Evolutionary conservation across 2,113 vertebrate genomes (phyloP), one percentile per base, ranked within the genome.

Genomic region (Phalacrocorax pelagicus): DNA sequence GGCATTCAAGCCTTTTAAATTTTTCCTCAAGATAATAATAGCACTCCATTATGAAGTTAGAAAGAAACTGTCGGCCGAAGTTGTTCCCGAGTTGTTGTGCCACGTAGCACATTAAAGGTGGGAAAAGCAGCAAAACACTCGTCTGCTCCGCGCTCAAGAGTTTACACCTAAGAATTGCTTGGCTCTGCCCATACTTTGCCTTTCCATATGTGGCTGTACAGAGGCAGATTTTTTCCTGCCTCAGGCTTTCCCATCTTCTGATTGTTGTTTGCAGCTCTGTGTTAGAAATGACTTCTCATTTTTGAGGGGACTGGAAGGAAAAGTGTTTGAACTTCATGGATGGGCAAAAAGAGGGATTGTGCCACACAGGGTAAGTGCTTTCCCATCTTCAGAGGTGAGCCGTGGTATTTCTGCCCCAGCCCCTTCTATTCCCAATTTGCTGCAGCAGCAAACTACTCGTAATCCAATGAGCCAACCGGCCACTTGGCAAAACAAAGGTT

Each of bases 401-500:
- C 49, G 20, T 15, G 82, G 30, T 63, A 88, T 49, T 75, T 78
- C 82, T 93, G 54, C 54, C 62, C 49, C 36, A 87, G 67, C 12
- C 62, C 14, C 63, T 77, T 54, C 71, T 65, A 27, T 30, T 90
- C 47, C 30, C 42, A 75, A 22, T 61, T 75, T 63, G 58, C 36
- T 46, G 46, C 36, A 51, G 70, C 85, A 93, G 66, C 61, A 65
- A 94, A 54, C 47, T 38, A 16, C 67, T 49, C 85, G 58, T 21
- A 82, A 82, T 36, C 49, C 7, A 3, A 29, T 46, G 67, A 96
- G n/a, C 44, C 82, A 81, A 9, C 36, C 2, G 5, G 38, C 38
- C 79, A 17, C 91, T 91, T 79, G 78, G 88, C 69, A 86, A 84
- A 91, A 52, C 65, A 89, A 75, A 84, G 62, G 73, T 89, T 92